Base-by-base conservation (phyloP, 2,888 invertebrate genomes). In the Trachelus iudaicus region DNA sequence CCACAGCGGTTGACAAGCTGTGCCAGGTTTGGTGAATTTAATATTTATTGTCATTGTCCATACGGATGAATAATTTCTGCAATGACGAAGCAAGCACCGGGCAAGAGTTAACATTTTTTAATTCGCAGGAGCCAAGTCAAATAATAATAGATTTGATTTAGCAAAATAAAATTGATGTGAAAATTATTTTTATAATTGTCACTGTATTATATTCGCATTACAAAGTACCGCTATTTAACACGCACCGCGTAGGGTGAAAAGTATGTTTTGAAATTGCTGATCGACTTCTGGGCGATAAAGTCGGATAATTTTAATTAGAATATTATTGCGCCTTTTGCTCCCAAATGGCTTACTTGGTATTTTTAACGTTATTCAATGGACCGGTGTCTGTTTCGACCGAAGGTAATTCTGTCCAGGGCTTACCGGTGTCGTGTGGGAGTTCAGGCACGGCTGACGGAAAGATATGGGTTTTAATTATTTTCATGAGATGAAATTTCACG, bases 391-490 rank as follows among this genome's bases (percentile, higher is more conserved):
- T 23, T 56, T 56, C 23, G 9, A 23, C 23, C 9, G 23, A 56
- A 23, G 56, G 56, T 56, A 23, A 56, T 56, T 56, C 56, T 56
- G 23, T 56, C 23, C 23, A 56, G 56, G 56, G 23, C 56, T 56
- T 56, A 56, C 23, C 1, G 23, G 23, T 56, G 56, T 56, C 56
- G 9, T 56, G 56, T 56, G 56, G 56, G 56, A 56, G 56, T 56
- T 56, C 9, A 56, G 23, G 56, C 23, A 23, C 23, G 23, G 23
- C 56, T 73, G 68, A 76, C 69, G 74, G 73, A 75, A 80, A 82
- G 81, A 85, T 81, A 82, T 83, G 84, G 87, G 83, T 86, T 87
- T 87, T 87, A 87, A 87, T 87, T 87, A 87, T 87, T 87, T 87
- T 83, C 84, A 83, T 82, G 86, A 84, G 85, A 85, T 85, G 87